These are phyloP conservation scores for Tyrannus savana DNA, from an alignment of 2,113 vertebrate species.

Conservation along the genomic window DNA sequence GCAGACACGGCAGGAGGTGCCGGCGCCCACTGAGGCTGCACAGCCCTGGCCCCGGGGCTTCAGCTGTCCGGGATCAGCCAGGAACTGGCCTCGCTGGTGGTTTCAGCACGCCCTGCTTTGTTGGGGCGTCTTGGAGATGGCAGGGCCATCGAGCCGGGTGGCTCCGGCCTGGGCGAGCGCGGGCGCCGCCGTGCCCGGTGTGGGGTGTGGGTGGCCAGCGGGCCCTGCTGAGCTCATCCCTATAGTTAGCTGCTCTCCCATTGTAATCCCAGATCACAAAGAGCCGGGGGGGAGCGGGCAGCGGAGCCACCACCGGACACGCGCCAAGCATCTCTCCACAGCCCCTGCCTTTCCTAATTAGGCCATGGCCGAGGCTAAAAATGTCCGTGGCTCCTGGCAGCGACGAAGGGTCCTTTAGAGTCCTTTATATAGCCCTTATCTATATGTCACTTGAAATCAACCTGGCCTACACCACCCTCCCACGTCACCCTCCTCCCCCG, in stretches of 20 bases:
- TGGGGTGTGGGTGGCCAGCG: background rate
- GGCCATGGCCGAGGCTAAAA: constrained; percentile 60
- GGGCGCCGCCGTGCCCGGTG: background rate
- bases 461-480: constrained; percentile 43
- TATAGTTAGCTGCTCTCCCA: constrained; percentile 69
- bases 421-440: constrained; percentile 75
- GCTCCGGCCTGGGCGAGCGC: background rate
- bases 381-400: constrained; percentile 47
- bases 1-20: background rate
- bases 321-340: constrained; percentile 58
- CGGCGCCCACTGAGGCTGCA: background rate
- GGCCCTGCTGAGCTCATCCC: constrained; percentile 66
- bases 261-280: constrained; percentile 75
- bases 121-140: background rate
- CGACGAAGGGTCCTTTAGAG: constrained; percentile 31
- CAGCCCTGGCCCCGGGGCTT: background rate
- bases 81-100: background rate
- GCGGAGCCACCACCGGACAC: constrained; percentile 7
- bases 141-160: accelerated
- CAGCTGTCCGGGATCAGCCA: background rate
- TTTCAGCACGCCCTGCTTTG: background rate
- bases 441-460: constrained; percentile 63
- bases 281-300: constrained; percentile 13
- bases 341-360: constrained; percentile 74
- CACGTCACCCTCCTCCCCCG: background rate